Evolutionary conservation across 2,888 invertebrate species (phyloP), one percentile per base, ranked within the genome.

Genomic region (Hydrotaea cyrtoneurina): DNA sequence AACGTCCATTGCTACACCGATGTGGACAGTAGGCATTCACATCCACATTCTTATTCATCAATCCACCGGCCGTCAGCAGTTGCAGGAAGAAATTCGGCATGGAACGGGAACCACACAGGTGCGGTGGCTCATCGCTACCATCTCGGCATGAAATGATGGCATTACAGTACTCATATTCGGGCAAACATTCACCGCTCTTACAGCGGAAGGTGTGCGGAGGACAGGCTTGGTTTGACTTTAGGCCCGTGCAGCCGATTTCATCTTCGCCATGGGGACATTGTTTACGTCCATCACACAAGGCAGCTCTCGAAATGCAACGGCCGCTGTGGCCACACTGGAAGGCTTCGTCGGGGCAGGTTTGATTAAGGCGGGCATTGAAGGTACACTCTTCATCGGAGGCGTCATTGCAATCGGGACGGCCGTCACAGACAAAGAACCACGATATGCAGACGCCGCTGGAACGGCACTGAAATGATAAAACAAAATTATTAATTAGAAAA

Each of bases 361-460:
- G 91, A 82, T 90, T 91, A 8, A 89, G 86, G 50, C 91, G 90
- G 19, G 89, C 88, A 86, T 91, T 91, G 83, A 94, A 94, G 89
- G 94, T 93, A 91, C 97, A 97, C 89, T 95, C 95, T 92, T 98
- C 98, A 91, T 98, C 98, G 0, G 97, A 97, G 21, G 96, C 97
- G 89, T 97, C 97, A 10, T 94, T 94, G 90, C 98, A 98, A 90
- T 98, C 97, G 86, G 95, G 94, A 86, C 96, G 94, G 15, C 92
- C 91, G 91, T 98, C 97, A 92, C 98, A 98, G 4, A 98, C 96
- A 92, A 97, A 97, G 93, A 97, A 97, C 97, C 97, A 97, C 88
- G 97, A 97, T 90, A 98, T 96, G 92, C 98, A 98, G 15, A 95
- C 94, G 0, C 98, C 98, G 74, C 96, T 95, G 75, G 96, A 96